phyloP scores from a whole-genome alignment of 2,888 invertebrate species.

The Coenonympha arcania region DNA sequence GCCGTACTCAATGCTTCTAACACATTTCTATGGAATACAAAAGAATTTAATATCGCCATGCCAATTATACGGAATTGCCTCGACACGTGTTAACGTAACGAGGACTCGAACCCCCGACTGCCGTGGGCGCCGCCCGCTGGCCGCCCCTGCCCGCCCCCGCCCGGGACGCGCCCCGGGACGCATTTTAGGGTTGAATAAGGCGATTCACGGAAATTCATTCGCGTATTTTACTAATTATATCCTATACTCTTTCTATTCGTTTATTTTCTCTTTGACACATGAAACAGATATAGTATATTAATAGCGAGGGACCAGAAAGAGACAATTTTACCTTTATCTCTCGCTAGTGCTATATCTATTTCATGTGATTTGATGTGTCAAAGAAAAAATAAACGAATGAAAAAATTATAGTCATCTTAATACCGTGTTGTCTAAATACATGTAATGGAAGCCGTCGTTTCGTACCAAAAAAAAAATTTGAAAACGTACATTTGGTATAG shows the following conservation, averaged over 20 bases:
- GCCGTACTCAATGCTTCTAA: no score
- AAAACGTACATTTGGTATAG: no score
- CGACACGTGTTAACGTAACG: neutral
- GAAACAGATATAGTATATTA: no score
- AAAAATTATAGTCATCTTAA: no score
- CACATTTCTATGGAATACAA: neutral
- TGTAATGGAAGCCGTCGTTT: no score
- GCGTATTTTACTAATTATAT: neutral
- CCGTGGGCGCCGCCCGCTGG: neutral
- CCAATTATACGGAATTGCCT: neutral
- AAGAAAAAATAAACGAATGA: no score
- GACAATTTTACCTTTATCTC: no score
- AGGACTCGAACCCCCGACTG: conserved; percentile 1
- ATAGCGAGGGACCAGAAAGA: no score
- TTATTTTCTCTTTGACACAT: neutral
- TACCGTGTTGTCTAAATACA: no score
- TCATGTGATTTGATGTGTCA: no score
- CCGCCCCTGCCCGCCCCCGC: neutral
- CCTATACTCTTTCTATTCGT: neutral
- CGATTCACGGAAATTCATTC: neutral
- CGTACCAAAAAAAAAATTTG: no score
- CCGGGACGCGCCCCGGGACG: neutral
- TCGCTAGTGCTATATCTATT: no score
- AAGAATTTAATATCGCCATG: neutral
- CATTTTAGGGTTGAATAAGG: neutral